A percentile compares a stretch with the other conserved stretches of the same genome.
Evolutionary conservation across 92 coral and sea anemone genomes (phyloP).

Genomic region (Montipora capitata): DNA sequence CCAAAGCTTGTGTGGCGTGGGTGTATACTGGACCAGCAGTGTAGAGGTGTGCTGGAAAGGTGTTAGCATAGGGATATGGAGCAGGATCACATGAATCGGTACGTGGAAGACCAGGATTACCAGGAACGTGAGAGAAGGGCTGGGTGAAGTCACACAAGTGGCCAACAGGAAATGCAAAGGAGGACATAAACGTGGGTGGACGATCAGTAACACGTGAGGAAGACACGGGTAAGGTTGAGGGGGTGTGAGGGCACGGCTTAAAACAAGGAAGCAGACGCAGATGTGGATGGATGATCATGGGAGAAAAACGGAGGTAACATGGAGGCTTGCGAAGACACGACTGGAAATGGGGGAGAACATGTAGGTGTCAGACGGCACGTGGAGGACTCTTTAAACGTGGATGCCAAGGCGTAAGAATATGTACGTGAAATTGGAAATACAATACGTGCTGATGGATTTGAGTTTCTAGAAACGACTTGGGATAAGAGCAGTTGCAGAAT

Average conservation of each 20-base stretch:
- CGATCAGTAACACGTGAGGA: not conserved
- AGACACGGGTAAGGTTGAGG: not conserved
- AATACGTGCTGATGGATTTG: not conserved
- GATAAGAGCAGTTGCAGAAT: not conserved
- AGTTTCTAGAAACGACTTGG: too few relatives aligned
- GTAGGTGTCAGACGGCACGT: not conserved
- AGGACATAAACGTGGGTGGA: not conserved
- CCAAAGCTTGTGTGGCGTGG: not conserved
- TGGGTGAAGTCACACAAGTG: not conserved
- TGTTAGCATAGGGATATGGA: not conserved
- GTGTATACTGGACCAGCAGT: not conserved
- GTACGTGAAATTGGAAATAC: not conserved
- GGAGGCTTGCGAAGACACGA: not conserved
- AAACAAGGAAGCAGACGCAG: not conserved
- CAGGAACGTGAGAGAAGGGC: not conserved
- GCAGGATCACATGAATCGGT: not conserved
- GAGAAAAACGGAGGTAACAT: not conserved
- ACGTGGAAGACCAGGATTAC: not conserved
- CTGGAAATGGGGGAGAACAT: not conserved
- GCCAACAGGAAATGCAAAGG: not conserved
- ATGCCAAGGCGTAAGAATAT: not conserved
- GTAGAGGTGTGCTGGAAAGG: not conserved
- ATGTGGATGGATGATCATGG: too few relatives aligned
- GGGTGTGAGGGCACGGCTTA: not conserved
- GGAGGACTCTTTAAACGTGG: not conserved